A percentile compares a stretch with the other conserved stretches of the same genome.
phyloP scores from a whole-genome alignment of 2,113 vertebrate species.

The Psittacula cyanocephala region DNA sequence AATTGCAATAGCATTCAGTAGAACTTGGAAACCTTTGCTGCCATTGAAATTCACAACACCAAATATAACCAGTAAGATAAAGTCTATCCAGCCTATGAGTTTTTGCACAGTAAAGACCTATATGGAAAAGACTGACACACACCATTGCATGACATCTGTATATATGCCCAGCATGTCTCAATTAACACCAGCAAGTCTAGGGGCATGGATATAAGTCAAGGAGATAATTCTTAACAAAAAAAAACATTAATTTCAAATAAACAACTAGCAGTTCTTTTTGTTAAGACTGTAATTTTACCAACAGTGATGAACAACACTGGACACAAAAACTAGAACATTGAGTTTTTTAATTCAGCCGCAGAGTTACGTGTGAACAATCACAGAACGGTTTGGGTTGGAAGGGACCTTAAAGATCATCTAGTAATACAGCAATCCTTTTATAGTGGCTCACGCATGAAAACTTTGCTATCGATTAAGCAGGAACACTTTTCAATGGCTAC shows the following conservation, averaged over 20 bases:
- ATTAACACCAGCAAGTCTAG: not conserved
- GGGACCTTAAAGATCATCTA: not conserved
- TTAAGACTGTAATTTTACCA: not conserved
- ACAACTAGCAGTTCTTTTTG: not conserved
- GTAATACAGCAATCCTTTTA: not conserved
- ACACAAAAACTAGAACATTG: not conserved
- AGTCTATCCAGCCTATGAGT: not conserved
- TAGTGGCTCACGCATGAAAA: not conserved
- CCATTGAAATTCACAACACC: not conserved
- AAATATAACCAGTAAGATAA: not conserved
- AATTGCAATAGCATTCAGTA: not conserved
- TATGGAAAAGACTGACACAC: not conserved
- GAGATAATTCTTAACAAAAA: not conserved
- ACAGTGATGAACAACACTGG: not conserved
- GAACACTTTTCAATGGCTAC: not conserved
- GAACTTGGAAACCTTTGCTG: not conserved
- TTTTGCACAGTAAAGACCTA: not conserved
- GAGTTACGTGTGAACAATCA: conserved; percentile 41
- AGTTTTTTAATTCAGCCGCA: not conserved
- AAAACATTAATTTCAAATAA: not conserved
- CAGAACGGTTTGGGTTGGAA: not conserved
- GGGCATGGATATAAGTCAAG: not conserved
- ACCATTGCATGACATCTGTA: not conserved
- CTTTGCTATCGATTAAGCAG: conserved; percentile 52
- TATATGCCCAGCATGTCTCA: not conserved